Evolutionary conservation across 2,113 vertebrate genomes (phyloP), one percentile per base, ranked within the genome.

Genomic region (Echinops telfairi): DNA sequence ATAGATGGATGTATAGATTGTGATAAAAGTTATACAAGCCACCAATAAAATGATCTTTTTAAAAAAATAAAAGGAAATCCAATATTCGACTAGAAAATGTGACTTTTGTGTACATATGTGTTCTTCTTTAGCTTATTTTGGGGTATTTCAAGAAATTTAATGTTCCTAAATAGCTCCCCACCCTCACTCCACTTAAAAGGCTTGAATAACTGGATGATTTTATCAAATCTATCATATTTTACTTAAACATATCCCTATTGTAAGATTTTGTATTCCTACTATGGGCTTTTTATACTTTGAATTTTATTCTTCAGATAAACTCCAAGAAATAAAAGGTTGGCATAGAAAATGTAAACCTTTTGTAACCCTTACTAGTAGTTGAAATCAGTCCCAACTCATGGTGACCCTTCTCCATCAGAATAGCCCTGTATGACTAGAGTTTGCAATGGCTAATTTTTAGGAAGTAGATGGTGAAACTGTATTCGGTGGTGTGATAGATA

Each of bases 321-420:
- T 62, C 23, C 17, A 93, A 77, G 31, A 95, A 93, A 23, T 81
- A 20, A 87, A 38, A 81, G 80, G 70, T 78, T 83, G 31, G 66
- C 33, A 79, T n/a, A 71, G 15, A 33, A 40, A 7, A 40, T 40
- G 40, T 40, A 40, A 40, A 40, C 40, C 40, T 40, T 40, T 40
- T 40, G 40, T 40, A 40, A 40, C 40, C n/a, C n/a, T 36, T 33
- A 27, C 15, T 70, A 38, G 7, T 33, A 36, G n/a, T 73, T 73
- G 20, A 20, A 38, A 19, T 73, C 71, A 73, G n/a, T 33, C 71
- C 71, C 8, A 3, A 9, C 71, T 73, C 70, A 33, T 33, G 31
- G 33, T 10, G 6, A 73, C 16, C 71, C 29, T 27, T 31, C 2
- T 73, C 17, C 71, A 22, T 27, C 7, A 15, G 71, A 22, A 7